Evolutionary conservation across 2,888 invertebrate genomes (phyloP).

Genomic region (Nymphalis polychloros): DNA sequence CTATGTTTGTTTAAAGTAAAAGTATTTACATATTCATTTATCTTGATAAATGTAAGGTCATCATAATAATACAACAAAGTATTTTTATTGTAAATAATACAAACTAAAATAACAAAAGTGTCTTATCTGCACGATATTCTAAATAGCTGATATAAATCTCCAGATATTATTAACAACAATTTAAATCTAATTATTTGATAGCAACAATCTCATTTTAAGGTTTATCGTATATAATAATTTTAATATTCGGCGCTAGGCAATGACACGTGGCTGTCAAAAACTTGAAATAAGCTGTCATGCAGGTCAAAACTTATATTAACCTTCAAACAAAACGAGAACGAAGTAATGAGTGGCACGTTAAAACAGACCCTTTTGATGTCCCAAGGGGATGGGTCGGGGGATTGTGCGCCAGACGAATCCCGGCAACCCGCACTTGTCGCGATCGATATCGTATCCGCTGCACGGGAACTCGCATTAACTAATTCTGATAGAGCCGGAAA

Average conservation of each 20-base stretch:
- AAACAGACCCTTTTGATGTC: slow-evolving; percentile 64
- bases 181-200: not conserved
- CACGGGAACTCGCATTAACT: slow-evolving; percentile 76
- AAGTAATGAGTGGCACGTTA: slow-evolving; percentile 71
- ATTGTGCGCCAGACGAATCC: slow-evolving; percentile 75
- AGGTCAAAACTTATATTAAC: slow-evolving; percentile 75
- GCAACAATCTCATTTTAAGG: not conserved
- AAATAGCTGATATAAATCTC: not conserved
- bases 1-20: not conserved
- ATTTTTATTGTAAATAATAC: not conserved
- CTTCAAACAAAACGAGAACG: slow-evolving; percentile 80
- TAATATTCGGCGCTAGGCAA: not conserved
- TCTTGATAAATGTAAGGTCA: not conserved
- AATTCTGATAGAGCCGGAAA: slow-evolving; percentile 72
- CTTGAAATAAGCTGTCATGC: slow-evolving; percentile 34
- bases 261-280: slow-evolving; percentile 15
- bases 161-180: not conserved
- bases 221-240: not conserved
- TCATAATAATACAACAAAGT: not conserved
- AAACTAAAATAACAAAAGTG: not conserved
- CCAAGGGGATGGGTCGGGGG: slow-evolving; percentile 54
- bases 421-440: slow-evolving; percentile 72
- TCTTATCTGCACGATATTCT: not conserved
- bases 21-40: not conserved
- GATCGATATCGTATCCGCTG: slow-evolving; percentile 78